These are phyloP conservation scores for Poeciliopsis prolifica DNA, from an alignment of 2,113 vertebrate species.

Conservation along the genomic window DNA sequence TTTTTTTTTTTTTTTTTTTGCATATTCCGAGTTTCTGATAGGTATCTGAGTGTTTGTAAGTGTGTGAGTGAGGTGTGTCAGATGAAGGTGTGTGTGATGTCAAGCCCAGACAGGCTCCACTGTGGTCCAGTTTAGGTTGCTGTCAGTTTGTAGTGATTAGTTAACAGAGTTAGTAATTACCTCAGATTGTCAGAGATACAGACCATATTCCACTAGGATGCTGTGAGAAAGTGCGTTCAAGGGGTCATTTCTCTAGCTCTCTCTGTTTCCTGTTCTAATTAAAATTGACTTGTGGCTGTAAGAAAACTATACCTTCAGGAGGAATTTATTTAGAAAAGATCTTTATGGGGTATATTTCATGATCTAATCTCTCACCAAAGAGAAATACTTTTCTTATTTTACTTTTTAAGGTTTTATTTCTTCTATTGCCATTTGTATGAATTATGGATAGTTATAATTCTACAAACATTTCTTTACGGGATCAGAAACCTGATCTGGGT, in stretches of 20 bases:
- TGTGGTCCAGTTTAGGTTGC: slow-evolving; percentile 72
- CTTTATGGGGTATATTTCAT: not conserved
- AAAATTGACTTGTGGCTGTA: slow-evolving; percentile 8
- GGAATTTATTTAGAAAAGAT: not conserved
- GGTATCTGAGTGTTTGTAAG: slow-evolving; percentile 7
- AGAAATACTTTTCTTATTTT: not conserved
- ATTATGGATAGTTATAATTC: not conserved
- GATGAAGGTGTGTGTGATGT: slow-evolving; percentile 68
- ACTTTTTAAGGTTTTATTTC: not conserved
- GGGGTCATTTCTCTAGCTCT: slow-evolving; percentile 15
- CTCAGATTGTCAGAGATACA: slow-evolving; percentile 63
- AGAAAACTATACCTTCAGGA: not conserved
- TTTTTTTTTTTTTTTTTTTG: not conserved
- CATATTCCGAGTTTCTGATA: slow-evolving; percentile 29
- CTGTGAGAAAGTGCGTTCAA: slow-evolving; percentile 62
- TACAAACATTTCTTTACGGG: no score
- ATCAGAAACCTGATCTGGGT: no score
- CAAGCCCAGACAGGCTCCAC: slow-evolving; percentile 68
- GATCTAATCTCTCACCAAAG: not conserved
- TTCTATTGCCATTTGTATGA: not conserved
- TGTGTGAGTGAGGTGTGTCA: slow-evolving; percentile 44
- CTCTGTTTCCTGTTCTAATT: slow-evolving; percentile 17
- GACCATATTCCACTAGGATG: slow-evolving; percentile 65
- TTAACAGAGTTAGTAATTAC: slow-evolving; percentile 68
- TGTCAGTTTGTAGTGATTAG: slow-evolving; percentile 72